Evolutionary conservation across 1,140 invertebrate species (phyloP), one percentile per base, ranked within the genome.

Genomic region (Eciton burchellii): DNA sequence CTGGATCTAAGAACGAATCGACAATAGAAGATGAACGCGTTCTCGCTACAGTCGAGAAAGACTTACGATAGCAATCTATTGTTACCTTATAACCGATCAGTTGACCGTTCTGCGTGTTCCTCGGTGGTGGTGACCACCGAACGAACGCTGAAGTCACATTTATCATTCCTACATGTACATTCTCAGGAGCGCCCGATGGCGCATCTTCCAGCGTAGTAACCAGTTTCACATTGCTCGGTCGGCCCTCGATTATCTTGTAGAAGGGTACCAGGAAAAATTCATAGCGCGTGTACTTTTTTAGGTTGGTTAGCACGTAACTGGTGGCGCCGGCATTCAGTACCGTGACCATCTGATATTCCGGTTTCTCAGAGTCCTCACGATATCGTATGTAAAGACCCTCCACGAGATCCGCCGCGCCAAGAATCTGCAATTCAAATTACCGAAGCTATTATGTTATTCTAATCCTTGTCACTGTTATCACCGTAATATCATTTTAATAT

Each of bases 381-480:
- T 98, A 99, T 81, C 98, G 96, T 60, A 99, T 97, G 91, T 99
- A 98, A 21, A 99, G 96, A 12, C 98, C 98, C 94, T 99, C 97
- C 0, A 99, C 95, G 87, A 94, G 93, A 81, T 95, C 94, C 4
- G 93, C 93, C 26, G 94, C 94, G 74, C 92, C 94, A 9, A 95
- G 91, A 57, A 95, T 94, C 95, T 95, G 82, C 70, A 89, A 86
- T 81, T 74, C 43, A 73, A 19, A 81, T 73, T 81, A 3, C 35
- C 35, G 35, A 35, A 35, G 35, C 68, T 16, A 60, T 45, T 29
- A 26, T 65, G 70, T 81, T 68, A 79, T 68, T 79, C 62, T 66
- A 54, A 77, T 77, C n/a, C 43, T 16, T 26, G 65, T 12, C 43
- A 29, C 49, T 79, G 47, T 56, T 79, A 41, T 72, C n/a, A n/a